phyloP scores from a whole-genome alignment of 1,140 invertebrate genomes.

The Cydia pomonella region DNA sequence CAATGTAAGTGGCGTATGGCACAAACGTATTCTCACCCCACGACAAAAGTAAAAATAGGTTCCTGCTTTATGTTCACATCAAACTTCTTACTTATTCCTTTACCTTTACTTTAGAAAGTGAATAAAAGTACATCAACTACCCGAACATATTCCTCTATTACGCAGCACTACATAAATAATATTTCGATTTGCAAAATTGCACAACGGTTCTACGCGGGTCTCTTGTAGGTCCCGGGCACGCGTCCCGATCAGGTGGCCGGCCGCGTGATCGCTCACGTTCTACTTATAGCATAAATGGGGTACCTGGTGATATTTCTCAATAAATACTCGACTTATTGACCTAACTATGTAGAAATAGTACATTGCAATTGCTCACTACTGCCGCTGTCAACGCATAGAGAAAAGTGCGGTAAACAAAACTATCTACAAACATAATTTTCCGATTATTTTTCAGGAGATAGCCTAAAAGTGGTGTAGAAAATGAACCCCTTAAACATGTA shows the following conservation, averaged over 20 bases:
- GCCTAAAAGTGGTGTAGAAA: no score
- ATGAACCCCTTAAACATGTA: no score
- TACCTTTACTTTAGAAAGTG: background rate
- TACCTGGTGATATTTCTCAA: background rate
- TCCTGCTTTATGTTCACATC: background rate
- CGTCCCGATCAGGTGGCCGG: background rate
- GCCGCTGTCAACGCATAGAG: no score
- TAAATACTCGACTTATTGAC: background rate
- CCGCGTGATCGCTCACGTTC: constrained; percentile 13
- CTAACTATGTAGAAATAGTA: background rate
- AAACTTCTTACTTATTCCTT: background rate
- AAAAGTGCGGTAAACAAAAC: no score
- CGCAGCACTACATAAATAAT: background rate
- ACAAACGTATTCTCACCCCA: no score
- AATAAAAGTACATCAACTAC: background rate
- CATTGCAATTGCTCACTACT: background rate
- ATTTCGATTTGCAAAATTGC: constrained; percentile 4
- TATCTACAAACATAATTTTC: no score
- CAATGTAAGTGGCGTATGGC: no score
- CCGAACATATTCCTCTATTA: background rate
- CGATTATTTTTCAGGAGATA: no score
- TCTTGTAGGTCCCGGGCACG: constrained; percentile 2
- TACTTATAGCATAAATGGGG: background rate
- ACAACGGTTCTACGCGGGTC: background rate
- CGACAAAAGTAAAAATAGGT: background rate